These are phyloP conservation scores for Plecotus auritus DNA, from an alignment of 2,113 vertebrate species.

Conservation along the genomic window DNA sequence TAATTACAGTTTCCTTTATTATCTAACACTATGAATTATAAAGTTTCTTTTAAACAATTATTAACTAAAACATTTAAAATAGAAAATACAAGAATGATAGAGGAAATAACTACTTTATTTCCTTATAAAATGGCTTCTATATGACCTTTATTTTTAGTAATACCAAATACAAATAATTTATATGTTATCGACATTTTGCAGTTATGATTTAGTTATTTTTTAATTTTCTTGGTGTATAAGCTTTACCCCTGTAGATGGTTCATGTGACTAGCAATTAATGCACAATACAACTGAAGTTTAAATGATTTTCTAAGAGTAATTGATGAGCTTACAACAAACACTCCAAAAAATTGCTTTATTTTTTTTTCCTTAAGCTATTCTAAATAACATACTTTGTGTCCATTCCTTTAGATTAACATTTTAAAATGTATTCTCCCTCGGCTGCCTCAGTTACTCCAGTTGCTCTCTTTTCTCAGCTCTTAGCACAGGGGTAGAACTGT, in stretches of 20 bases:
- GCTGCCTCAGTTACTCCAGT: not conserved
- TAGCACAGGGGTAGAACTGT: fast-evolving
- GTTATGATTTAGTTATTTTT: not conserved
- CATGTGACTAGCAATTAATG: not conserved
- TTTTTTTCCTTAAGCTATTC: not conserved
- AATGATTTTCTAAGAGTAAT: not conserved
- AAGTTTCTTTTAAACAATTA: conserved; percentile 19
- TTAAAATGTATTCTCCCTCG: not conserved
- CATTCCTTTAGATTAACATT: not conserved
- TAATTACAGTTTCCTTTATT: not conserved
- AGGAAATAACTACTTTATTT: not conserved
- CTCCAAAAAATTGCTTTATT: not conserved
- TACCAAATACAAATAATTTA: conserved; percentile 18
- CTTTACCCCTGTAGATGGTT: not conserved
- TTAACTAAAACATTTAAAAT: conserved; percentile 22
- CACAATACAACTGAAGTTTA: not conserved
- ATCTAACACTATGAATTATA: not conserved
- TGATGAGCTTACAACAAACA: not conserved
- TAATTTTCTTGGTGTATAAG: not conserved
- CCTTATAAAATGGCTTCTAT: not conserved
- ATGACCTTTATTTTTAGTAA: not conserved
- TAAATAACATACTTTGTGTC: not conserved
- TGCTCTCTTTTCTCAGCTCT: not conserved
- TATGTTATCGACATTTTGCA: not conserved
- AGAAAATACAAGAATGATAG: not conserved